Evolutionary conservation across 2,888 invertebrate genomes (phyloP).

Genomic region (Holacanthella duospinosa): DNA sequence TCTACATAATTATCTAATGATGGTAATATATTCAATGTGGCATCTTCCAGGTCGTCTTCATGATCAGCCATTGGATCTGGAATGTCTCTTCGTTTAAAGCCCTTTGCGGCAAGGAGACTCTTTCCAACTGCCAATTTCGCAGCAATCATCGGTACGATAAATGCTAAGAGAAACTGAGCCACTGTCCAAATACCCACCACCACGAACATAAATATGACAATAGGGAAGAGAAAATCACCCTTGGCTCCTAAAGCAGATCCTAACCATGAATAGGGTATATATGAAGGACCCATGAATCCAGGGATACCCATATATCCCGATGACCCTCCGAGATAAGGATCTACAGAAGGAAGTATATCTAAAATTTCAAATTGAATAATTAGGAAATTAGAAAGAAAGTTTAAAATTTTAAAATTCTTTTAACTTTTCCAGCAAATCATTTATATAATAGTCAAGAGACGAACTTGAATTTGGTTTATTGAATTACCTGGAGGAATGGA

Average conservation of each 20-base stretch:
- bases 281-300: constrained; percentile 23
- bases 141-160: constrained; percentile 29
- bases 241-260: constrained; percentile 31
- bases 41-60: neutral
- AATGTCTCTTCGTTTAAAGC: neutral
- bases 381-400: too few species aligned
- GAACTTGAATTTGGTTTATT: too few species aligned
- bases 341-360: neutral
- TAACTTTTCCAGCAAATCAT: too few species aligned
- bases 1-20: neutral
- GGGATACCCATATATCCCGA: constrained; percentile 9
- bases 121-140: constrained; percentile 16
- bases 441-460: too few species aligned
- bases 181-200: constrained; percentile 32
- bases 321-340: neutral
- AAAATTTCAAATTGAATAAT: neutral
- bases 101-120: neutral
- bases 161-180: constrained; percentile 24
- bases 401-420: too few species aligned
- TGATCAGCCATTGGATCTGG: neutral
- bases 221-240: constrained; percentile 32
- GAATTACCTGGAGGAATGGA: neutral
- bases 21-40: neutral
- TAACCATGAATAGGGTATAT: constrained; percentile 26
- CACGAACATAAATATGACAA: constrained; percentile 29